These are phyloP conservation scores for Megaleporinus macrocephalus DNA, from an alignment of 2,113 vertebrate species.

Conservation along the genomic window DNA sequence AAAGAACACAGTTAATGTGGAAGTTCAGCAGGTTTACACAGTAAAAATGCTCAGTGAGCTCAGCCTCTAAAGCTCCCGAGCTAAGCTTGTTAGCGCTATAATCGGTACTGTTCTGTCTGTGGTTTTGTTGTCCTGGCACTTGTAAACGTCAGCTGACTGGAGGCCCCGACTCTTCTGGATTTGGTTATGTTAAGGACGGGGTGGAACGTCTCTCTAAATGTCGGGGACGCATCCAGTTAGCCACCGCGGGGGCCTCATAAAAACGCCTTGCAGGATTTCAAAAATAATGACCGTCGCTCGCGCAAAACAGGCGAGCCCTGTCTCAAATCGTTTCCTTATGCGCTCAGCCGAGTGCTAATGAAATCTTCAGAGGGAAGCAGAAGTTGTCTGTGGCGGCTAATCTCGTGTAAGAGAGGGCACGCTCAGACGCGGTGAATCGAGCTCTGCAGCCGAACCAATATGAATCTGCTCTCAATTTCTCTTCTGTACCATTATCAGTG, in stretches of 20 bases:
- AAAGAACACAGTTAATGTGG: constrained; percentile 17
- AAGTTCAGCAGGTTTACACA: constrained; percentile 26
- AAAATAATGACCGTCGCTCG: constrained; percentile 70
- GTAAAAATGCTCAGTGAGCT: constrained; percentile 2
- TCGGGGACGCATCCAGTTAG: constrained; percentile 54
- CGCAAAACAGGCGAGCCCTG: constrained; percentile 60
- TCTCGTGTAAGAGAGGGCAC: constrained; percentile 63
- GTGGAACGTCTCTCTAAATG: constrained; percentile 56
- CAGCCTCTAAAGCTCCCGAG: not conserved
- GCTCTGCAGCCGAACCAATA: constrained; percentile 62
- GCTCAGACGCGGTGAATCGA: constrained; percentile 60
- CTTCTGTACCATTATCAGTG: constrained; percentile 67
- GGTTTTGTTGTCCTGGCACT: constrained; percentile 61
- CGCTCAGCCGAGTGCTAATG: constrained; percentile 62
- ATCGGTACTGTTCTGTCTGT: constrained; percentile 54
- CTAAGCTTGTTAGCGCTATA: constrained; percentile 28
- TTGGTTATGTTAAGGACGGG: constrained; percentile 58
- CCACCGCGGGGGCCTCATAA: constrained; percentile 60
- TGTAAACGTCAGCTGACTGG: constrained; percentile 63
- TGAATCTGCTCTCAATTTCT: constrained; percentile 66
- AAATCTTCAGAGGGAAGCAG: constrained; percentile 69
- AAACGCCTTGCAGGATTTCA: constrained; percentile 70
- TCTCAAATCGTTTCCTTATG: constrained; percentile 72
- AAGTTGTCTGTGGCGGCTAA: constrained; percentile 71
- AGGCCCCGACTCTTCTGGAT: constrained; percentile 21